Evolutionary conservation across 2,888 invertebrate genomes (phyloP), one percentile per base, ranked within the genome.

Genomic region (Penaeus monodon): DNA sequence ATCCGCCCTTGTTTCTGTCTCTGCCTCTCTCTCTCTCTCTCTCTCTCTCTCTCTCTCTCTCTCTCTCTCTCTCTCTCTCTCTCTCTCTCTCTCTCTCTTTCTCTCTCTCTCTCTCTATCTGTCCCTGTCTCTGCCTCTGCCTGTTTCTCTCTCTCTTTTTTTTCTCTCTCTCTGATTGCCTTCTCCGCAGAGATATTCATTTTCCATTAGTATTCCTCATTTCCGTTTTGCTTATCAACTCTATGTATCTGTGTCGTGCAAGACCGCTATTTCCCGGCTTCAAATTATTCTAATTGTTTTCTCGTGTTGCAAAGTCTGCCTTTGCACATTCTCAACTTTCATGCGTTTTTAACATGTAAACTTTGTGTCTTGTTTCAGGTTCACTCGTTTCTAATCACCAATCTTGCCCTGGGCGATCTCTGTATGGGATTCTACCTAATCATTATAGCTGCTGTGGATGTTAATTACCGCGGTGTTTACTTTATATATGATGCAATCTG

Each of bases 391-490:
- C 91, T 92, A 64, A 92, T 92, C 70, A 92, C 92, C 57, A 92
- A 92, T 90, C 91, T 92, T 64, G 92, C 92, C 2, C 88, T 92
- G 65, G 92, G 92, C 17, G 92, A 92, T 88, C 91, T 92, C 27
- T 91, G 92, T 83, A 92, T 92, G 92, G 92, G 92, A 27, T 91
- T 92, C 33, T 92, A 92, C 86, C 89, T 92, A 74, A 88, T 92
- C 49, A 91, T 92, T n/a, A 92, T 92, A 66, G 92, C 92, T 12
- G 90, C 91, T 3, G 92, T 92, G 22, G 92, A 92, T 88, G 90
- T 91, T 70, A 90, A 91, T 64, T 92, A 93, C 91, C 91, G 93
- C 44, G 93, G 93, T 4, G 92, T 92, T 64, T 93, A 93, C 89
- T 91, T 91, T 70, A 91, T 92, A 24, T 91, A 92, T 89, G 92